phyloP scores from a whole-genome alignment of 2,113 vertebrate species.

The Peucedramus taeniatus region DNA sequence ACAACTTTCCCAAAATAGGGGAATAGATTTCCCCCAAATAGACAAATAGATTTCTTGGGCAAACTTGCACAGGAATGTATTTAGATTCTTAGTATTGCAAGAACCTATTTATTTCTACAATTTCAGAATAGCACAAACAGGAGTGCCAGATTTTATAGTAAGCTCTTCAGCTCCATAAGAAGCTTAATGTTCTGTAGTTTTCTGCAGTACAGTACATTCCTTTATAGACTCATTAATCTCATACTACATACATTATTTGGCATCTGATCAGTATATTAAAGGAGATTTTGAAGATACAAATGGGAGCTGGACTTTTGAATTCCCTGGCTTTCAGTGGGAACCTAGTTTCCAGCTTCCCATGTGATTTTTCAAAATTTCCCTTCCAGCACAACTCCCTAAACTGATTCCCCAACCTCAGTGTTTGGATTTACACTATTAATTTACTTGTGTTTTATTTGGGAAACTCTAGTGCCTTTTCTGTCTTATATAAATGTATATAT shows the following conservation, averaged over 20 bases:
- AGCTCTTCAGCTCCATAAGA: not conserved
- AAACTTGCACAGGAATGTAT: not conserved
- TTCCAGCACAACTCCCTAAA: not conserved
- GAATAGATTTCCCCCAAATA: no score
- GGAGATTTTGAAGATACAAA: not conserved
- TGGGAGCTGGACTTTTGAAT: not conserved
- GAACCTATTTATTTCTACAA: not conserved
- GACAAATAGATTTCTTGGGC: not conserved
- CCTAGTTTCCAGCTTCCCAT: not conserved
- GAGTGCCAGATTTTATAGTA: not conserved
- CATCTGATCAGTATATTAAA: not conserved
- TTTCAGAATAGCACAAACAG: not conserved
- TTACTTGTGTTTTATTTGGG: not conserved
- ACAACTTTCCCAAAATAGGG: not conserved
- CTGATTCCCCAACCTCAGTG: not conserved
- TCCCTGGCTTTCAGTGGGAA: not conserved
- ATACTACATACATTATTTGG: not conserved
- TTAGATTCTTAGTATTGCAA: not conserved
- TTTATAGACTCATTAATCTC: not conserved
- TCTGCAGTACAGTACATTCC: not conserved
- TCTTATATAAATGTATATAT: constrained; percentile 32
- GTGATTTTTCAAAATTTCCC: not conserved
- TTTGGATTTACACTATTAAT: not conserved
- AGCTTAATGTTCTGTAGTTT: not conserved
- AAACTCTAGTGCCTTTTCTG: constrained; percentile 59